These are phyloP conservation scores for Amblyteles armatorius DNA, from an alignment of 2,888 invertebrate species.

Conservation along the genomic window DNA sequence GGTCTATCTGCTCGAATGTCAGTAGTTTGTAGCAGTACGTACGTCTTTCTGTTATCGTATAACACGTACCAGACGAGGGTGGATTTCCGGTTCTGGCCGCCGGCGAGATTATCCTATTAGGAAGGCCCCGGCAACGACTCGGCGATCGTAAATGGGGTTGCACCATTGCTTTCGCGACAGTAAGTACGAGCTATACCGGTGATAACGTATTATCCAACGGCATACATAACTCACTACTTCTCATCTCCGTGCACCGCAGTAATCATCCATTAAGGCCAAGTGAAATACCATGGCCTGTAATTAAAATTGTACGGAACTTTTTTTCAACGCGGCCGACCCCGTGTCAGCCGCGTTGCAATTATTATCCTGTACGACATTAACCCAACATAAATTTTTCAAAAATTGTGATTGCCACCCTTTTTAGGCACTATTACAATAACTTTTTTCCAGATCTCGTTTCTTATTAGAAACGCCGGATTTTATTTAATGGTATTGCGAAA, in stretches of 20 bases:
- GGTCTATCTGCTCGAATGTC: no score
- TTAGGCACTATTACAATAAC: no score
- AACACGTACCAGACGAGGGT: conserved; percentile 9
- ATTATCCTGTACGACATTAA: no score
- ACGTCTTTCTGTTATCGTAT: background rate
- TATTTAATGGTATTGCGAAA: no score
- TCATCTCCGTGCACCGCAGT: conserved; percentile 1
- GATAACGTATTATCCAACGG: conserved; percentile 2
- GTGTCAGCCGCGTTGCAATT: no score
- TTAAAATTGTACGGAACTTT: no score
- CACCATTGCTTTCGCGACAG: background rate
- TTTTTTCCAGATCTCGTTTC: no score
- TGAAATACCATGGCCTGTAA: no score
- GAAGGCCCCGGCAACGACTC: conserved; percentile 3
- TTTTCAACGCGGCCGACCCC: no score
- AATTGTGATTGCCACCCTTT: no score
- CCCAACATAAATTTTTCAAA: no score
- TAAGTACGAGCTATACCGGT: background rate
- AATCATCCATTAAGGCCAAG: background rate
- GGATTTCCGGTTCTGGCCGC: background rate
- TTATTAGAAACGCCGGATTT: no score
- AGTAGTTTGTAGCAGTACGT: background rate
- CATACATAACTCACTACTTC: background rate
- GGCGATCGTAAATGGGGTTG: background rate
- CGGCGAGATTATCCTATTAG: conserved; percentile 5